phyloP scores from a whole-genome alignment of 2,113 vertebrate genomes.

The Scatophagus argus region DNA sequence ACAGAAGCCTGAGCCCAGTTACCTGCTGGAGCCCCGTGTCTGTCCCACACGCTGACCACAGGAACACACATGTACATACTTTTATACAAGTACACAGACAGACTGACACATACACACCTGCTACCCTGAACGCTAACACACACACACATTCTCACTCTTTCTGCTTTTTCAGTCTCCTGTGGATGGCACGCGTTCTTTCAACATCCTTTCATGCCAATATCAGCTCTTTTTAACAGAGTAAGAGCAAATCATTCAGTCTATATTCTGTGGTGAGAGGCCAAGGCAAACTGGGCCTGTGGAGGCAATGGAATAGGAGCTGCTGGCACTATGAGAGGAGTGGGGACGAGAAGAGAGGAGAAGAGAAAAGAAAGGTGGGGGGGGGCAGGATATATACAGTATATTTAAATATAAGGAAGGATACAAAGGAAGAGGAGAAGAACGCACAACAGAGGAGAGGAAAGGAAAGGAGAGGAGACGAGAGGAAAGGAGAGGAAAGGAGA shows the following conservation, averaged over 20 bases:
- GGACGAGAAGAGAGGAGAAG: background rate
- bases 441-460: background rate
- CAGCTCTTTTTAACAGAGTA: constrained; percentile 69
- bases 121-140: constrained; percentile 13
- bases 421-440: background rate
- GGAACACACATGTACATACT: constrained; percentile 61
- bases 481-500: background rate
- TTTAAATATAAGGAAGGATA: background rate
- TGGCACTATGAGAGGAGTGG: constrained; percentile 14
- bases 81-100: constrained; percentile 45
- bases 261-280: constrained; percentile 69
- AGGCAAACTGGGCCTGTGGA: constrained; percentile 53
- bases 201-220: constrained; percentile 72
- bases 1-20: constrained; percentile 66
- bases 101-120: constrained; percentile 54
- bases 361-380: too few species aligned
- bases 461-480: background rate
- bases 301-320: constrained; percentile 44
- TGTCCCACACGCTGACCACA: constrained; percentile 66
- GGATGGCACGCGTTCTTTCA: constrained; percentile 61
- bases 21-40: constrained; percentile 68
- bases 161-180: constrained; percentile 52
- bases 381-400: too few species aligned
- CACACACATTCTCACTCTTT: constrained; percentile 5
- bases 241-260: constrained; percentile 71